Evolutionary conservation across 2,888 invertebrate genomes (phyloP).

Genomic region (Ochropleura plecta): DNA sequence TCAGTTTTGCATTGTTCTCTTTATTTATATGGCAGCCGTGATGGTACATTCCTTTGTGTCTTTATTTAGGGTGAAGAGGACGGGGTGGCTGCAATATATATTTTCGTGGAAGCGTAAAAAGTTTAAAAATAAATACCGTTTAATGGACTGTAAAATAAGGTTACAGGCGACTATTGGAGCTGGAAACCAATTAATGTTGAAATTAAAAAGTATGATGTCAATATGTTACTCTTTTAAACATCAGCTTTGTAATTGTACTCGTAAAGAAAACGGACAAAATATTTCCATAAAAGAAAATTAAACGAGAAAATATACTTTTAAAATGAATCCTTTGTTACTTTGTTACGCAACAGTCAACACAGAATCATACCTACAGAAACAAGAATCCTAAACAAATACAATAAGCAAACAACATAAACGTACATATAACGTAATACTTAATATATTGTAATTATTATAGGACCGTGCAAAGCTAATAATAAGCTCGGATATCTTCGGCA

Average conservation of each 20-base stretch:
- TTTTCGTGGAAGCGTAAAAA: constrained; percentile 25
- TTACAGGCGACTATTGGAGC: constrained; percentile 2
- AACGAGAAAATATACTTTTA: constrained; percentile 39
- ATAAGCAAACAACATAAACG: constrained; percentile 44
- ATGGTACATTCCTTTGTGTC: constrained; percentile 53
- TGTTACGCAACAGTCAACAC: constrained; percentile 52
- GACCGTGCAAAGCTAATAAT: constrained; percentile 30
- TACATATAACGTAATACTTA: constrained; percentile 30
- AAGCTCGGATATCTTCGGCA: constrained; percentile 16
- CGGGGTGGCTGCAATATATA: constrained; percentile 41
- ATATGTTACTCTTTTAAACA: background rate
- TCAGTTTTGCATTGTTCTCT: constrained; percentile 45
- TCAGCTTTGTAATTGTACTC: background rate
- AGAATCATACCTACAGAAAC: constrained; percentile 35
- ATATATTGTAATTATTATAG: constrained; percentile 34
- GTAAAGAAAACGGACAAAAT: constrained; percentile 1
- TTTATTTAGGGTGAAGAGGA: constrained; percentile 53
- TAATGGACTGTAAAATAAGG: constrained; percentile 30
- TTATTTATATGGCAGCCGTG: constrained; percentile 52
- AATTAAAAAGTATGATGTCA: background rate
- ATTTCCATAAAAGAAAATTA: constrained; percentile 44
- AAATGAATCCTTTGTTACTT: constrained; percentile 54
- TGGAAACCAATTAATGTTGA: constrained; percentile 9
- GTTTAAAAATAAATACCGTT: constrained; percentile 33
- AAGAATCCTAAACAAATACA: constrained; percentile 43